Base-by-base conservation (phyloP, 2,888 invertebrate genomes). In the Phyllotreta striolata region DNA sequence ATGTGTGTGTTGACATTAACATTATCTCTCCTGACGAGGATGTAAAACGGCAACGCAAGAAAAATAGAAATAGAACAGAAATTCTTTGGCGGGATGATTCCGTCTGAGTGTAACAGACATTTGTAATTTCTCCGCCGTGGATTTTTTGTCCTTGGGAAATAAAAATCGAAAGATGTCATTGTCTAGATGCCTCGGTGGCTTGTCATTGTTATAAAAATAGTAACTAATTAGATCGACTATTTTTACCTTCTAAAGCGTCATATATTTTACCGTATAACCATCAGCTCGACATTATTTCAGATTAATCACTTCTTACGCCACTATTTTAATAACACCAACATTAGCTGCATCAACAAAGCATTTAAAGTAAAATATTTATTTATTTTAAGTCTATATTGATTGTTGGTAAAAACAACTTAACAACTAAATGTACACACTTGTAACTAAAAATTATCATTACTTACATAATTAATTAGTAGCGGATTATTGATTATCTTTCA, bases 1-100 rank as follows among this genome's bases (percentile, higher is more conserved):
- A 68, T 68, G 66, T 62, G 68, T 60, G 61, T 66, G 68, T 62
- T 66, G 68, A 68, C 67, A 66, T 68, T 66, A 66, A 68, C 66
- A 66, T 66, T 67, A 68, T 66, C 58, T 51, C 55, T 24, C 55
- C 54, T 61, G 64, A 67, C 64, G 60, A 40, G 55, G 58, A 64
- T 62, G 62, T 67, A 58, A 67, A 66, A 64, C 68, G 52, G 55
- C 52, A 52, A 59, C 60, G 44, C 51, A 55, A 57, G 59, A 54
- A 66, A 66, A 66, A 66, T 58, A 55, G 54, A 65, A 66, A 64
- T 62, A 62, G 56, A 64, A 61, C 35, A 52, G 51, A 61, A 63
- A 66, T 66, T 67, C 67, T 62, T 58, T 55, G 67, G 60, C 65
- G 67, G 65, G 56, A 67, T 67, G 62, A 63, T 67, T 67, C 51